These are phyloP conservation scores for Copidosoma floridanum DNA, from an alignment of 1,140 invertebrate genomes.

Conservation along the genomic window DNA sequence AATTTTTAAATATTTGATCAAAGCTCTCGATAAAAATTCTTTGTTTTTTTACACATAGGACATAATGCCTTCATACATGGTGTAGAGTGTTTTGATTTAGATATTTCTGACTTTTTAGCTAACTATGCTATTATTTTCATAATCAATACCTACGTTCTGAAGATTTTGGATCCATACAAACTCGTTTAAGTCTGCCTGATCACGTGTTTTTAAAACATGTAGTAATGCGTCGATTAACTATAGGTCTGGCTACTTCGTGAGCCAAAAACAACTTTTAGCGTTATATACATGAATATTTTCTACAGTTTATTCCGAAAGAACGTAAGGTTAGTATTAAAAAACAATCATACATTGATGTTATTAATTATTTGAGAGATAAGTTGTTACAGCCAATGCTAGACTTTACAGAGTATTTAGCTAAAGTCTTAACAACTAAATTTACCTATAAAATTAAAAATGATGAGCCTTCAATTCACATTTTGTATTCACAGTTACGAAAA, in stretches of 20 bases:
- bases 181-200: neutral
- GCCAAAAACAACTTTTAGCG: neutral
- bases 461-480: no score
- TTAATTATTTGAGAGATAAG: no score
- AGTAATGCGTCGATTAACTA: neutral
- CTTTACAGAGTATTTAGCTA: no score
- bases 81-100: neutral
- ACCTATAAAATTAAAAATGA: no score
- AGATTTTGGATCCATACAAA: neutral
- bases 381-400: no score
- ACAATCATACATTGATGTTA: no score
- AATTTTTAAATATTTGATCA: neutral
- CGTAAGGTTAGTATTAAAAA: no score
- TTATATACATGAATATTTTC: slow-evolving; percentile 3
- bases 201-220: neutral
- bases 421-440: no score
- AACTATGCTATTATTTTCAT: slow-evolving; percentile 2
- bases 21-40: neutral
- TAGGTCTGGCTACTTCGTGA: neutral
- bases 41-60: neutral
- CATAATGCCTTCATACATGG: neutral
- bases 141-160: neutral
- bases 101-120: neutral
- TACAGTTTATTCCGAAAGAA: slow-evolving; percentile 1
- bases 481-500: no score